Evolutionary conservation across 2,888 invertebrate species (phyloP).

Genomic region (Melanostoma mellinum): DNA sequence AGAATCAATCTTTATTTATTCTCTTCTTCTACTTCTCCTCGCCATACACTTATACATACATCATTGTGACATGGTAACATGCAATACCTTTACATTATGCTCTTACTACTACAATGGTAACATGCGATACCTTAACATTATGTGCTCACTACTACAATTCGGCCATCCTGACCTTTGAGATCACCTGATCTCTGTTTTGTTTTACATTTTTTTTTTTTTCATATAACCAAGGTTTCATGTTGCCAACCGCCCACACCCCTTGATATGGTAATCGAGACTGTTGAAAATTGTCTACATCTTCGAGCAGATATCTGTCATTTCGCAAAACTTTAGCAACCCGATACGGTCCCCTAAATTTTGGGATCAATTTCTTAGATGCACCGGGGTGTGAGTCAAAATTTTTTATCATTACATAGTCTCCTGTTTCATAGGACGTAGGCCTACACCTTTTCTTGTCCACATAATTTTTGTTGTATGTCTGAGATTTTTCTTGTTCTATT

Average conservation of each 20-base stretch:
- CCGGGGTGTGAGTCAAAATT: constrained; percentile 47
- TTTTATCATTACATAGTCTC: constrained; percentile 15
- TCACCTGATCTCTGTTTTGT: constrained; percentile 37
- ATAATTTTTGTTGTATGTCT: neutral
- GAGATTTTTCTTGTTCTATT: neutral
- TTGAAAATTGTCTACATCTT: constrained; percentile 40
- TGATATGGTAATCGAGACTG: constrained; percentile 39
- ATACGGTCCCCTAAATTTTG: constrained; percentile 61
- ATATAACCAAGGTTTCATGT: constrained; percentile 60
- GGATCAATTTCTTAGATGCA: constrained; percentile 74
- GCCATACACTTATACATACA: neutral
- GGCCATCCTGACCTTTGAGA: constrained; percentile 46
- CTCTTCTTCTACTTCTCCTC: no score
- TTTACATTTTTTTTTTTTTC: constrained; percentile 20
- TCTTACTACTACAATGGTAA: no score
- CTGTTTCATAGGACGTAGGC: neutral
- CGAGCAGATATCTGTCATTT: constrained; percentile 36
- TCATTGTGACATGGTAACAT: neutral
- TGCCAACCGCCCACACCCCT: constrained; percentile 36
- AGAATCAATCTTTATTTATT: no score
- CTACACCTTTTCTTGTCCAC: constrained; percentile 1
- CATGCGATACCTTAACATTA: neutral
- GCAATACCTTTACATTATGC: no score
- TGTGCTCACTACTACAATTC: constrained; percentile 39
- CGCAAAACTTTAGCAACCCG: constrained; percentile 27